phyloP scores from a whole-genome alignment of 2,888 invertebrate genomes.

The Trilocha varians region DNA sequence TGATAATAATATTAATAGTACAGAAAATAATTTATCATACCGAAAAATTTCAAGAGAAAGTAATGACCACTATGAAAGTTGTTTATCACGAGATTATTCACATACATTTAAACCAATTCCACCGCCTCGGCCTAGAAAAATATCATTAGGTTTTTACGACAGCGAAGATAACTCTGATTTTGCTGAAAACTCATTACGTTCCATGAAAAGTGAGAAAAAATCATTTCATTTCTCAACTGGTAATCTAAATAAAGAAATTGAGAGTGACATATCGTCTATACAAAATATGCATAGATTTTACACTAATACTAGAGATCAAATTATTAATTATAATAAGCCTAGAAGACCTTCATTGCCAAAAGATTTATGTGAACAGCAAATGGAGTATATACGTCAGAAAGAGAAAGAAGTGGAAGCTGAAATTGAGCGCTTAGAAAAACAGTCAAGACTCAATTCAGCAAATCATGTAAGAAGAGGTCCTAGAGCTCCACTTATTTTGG shows the following conservation, averaged over 20 bases:
- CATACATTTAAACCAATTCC: slow-evolving; percentile 47
- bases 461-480: slow-evolving; percentile 33
- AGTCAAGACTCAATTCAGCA: slow-evolving; percentile 39
- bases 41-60: slow-evolving; percentile 18
- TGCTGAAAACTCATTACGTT: slow-evolving; percentile 46
- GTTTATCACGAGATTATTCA: slow-evolving; percentile 19
- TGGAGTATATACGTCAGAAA: slow-evolving; percentile 77
- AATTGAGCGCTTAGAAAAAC: slow-evolving; percentile 75
- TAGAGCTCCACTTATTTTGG: slow-evolving; percentile 51
- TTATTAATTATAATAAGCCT: slow-evolving; percentile 27
- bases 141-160: slow-evolving; percentile 52
- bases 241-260: slow-evolving; percentile 60
- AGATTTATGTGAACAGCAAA: slow-evolving; percentile 76
- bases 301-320: slow-evolving; percentile 35
- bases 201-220: slow-evolving; percentile 52
- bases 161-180: slow-evolving; percentile 61
- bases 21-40: slow-evolving; percentile 20
- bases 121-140: slow-evolving; percentile 52
- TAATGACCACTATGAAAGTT: slow-evolving; percentile 15
- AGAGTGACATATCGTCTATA: slow-evolving; percentile 59
- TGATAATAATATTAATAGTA: slow-evolving; percentile 26
- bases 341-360: slow-evolving; percentile 76
- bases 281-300: slow-evolving; percentile 62
- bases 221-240: slow-evolving; percentile 62
- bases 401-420: slow-evolving; percentile 79